phyloP scores from a whole-genome alignment of 2,797 vertebrate species.

The Halcyon badia region DNA sequence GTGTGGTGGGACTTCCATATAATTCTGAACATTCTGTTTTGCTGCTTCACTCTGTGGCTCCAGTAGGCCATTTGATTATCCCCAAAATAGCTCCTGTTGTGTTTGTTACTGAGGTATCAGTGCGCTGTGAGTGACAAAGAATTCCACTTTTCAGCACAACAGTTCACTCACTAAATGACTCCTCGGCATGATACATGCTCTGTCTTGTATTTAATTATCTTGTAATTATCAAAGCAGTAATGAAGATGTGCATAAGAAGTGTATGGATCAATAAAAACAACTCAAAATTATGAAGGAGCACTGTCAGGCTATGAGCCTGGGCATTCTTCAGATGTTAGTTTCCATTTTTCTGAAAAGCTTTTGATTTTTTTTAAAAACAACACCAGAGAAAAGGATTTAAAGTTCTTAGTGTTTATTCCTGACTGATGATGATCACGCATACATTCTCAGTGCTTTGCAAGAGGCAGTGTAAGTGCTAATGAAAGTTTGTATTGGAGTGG shows the following conservation, averaged over 20 bases:
- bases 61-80: background rate
- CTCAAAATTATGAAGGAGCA: constrained; percentile 9
- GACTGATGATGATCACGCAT: background rate
- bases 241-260: constrained; percentile 44
- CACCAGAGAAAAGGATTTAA: background rate
- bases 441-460: background rate
- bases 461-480: background rate
- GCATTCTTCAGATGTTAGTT: background rate
- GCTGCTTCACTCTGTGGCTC: background rate
- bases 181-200: constrained; percentile 39
- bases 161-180: constrained; percentile 50
- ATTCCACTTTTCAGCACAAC: constrained; percentile 60
- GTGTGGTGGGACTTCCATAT: background rate
- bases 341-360: constrained; percentile 22
- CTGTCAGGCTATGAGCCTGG: background rate
- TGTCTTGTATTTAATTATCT: constrained; percentile 71
- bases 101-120: constrained; percentile 15
- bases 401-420: background rate
- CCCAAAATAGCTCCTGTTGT: background rate
- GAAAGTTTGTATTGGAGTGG: constrained; percentile 49
- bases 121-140: background rate
- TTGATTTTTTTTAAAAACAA: background rate
- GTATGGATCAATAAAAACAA: constrained; percentile 57
- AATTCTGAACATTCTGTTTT: background rate
- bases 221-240: constrained; percentile 61